Evolutionary conservation across 2,888 invertebrate genomes (phyloP).

Genomic region (Diarsia mendica): DNA sequence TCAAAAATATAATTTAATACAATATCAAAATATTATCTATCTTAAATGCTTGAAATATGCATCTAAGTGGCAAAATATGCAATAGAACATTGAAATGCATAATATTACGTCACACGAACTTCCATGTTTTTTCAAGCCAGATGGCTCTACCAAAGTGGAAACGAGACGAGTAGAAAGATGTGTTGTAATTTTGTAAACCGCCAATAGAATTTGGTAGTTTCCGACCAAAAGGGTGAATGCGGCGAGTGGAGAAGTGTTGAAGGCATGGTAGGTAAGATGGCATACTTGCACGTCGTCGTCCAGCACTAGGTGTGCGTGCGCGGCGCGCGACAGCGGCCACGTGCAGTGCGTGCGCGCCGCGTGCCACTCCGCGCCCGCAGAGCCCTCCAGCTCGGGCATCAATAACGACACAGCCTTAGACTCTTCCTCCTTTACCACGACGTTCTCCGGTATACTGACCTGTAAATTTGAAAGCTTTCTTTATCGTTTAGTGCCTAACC

Average conservation of each 20-base stretch:
- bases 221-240: neutral
- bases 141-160: neutral
- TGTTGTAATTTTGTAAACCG: neutral
- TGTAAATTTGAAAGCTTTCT: slow-evolving; percentile 6
- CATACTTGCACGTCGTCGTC: slow-evolving; percentile 77
- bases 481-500: too few relatives aligned
- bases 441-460: slow-evolving; percentile 43
- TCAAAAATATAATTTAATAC: too few relatives aligned
- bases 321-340: slow-evolving; percentile 79
- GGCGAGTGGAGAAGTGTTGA: neutral
- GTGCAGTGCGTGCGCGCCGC: slow-evolving; percentile 87
- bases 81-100: neutral
- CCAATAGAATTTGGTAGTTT: neutral
- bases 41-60: neutral
- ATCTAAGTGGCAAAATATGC: neutral
- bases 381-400: slow-evolving; percentile 22
- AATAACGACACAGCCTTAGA: slow-evolving; percentile 9
- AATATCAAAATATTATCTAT: too few relatives aligned
- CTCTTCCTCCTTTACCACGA: slow-evolving; percentile 19
- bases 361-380: slow-evolving; percentile 60
- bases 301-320: slow-evolving; percentile 66
- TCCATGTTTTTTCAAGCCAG: too few relatives aligned
- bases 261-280: neutral
- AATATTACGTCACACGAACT: too few relatives aligned
- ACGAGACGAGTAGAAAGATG: neutral